Base-by-base conservation (phyloP, 2,113 vertebrate species). In the Psilopsiagon aymara region DNA sequence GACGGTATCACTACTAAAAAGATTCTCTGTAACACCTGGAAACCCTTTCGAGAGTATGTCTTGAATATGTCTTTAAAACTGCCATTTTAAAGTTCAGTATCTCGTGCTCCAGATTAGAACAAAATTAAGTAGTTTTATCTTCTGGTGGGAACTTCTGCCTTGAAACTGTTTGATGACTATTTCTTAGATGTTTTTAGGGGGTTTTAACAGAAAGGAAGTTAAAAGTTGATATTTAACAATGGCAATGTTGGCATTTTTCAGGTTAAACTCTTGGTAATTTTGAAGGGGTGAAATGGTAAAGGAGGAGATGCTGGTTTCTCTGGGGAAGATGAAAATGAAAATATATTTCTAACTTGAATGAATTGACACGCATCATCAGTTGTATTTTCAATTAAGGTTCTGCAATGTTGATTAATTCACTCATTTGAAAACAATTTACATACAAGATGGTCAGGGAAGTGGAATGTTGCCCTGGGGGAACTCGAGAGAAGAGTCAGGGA, bases 341-440 rank as follows among this genome's bases (percentile, higher is more conserved):
- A 94, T 82, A 85, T 82, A 94, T 94, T 94, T 95, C 81, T 85
- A 92, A 92, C 74, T 91, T 91, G 81, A 94, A 94, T 89, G 78
- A 96, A 84, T 77, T 96, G 88, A 90, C 88, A 92, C 91, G 92
- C 92, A 96, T 80, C 92, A 95, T 85, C 92, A 91, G 88, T 92
- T 89, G 92, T 96, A 94, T 91, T 93, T 96, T 96, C 94, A 96
- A 96, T 97, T 96, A 94, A 92, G 70, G 88, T 92, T 96, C 91
- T 92, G 81, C 91, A 88, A 82, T 94, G 96, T 88, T 97, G 96
- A 96, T 95, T 96, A 94, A 93, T 97, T 95, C 91, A 87, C 81
- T 94, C 92, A 89, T 96, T 96, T 96, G 92, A 95, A 96, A 95
- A 94, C 88, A 94, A 96, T 95, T 96, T 97, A 93, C 95, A 94